Conservation (phyloP, 1,140 invertebrate genomes). For the Triops longicaudatus region DNA sequence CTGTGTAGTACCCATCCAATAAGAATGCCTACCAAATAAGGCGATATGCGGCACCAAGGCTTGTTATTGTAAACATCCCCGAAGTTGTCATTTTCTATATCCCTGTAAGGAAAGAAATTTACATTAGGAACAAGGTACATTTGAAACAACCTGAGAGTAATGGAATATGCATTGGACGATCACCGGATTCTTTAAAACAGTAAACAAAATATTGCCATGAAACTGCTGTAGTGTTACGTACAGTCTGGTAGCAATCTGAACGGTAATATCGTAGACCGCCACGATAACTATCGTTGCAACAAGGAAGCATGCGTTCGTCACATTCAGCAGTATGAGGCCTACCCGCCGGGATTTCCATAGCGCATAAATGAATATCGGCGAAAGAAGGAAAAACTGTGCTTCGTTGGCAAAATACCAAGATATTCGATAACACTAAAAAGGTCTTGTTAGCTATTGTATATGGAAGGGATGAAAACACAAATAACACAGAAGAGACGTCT, state of each 20-base stretch:
- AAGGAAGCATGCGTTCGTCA: neutral
- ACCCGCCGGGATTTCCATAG: neutral
- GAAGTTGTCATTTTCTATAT: neutral
- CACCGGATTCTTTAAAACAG: too few species aligned
- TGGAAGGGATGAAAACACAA: neutral
- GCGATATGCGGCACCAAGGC: neutral
- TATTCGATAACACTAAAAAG: neutral
- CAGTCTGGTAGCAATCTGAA: neutral
- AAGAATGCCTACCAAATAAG: neutral
- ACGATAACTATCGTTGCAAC: neutral
- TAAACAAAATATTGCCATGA: too few species aligned
- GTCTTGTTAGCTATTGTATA: neutral
- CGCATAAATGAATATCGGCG: neutral
- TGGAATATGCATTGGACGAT: too few species aligned
- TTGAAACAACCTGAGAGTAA: too few species aligned
- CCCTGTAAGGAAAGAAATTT: neutral
- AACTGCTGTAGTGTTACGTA: neutral
- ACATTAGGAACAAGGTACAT: neutral
- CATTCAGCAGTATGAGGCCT: neutral
- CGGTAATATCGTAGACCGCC: neutral
- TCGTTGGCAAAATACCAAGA: neutral
- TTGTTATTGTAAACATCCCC: neutral
- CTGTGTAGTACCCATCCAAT: neutral
- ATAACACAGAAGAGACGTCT: neutral
- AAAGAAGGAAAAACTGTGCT: neutral